phyloP scores from a whole-genome alignment of 2,113 vertebrate genomes.

The Epinephelus cyanopodus region DNA sequence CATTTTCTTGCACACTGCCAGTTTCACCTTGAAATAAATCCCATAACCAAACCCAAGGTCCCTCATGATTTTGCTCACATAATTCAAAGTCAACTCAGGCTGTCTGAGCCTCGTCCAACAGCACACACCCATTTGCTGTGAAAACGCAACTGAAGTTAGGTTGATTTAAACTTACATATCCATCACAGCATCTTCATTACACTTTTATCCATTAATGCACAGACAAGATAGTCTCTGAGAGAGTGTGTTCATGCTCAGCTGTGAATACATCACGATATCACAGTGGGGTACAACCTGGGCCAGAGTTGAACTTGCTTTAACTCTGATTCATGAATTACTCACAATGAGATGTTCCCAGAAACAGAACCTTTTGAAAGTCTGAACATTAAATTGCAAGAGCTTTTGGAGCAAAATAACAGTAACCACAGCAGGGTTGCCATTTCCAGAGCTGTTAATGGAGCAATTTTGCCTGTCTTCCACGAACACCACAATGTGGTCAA shows the following conservation, averaged over 20 bases:
- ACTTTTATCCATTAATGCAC: not conserved
- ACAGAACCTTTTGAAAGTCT: slow-evolving; percentile 7
- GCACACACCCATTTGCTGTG: not conserved
- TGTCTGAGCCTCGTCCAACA: not conserved
- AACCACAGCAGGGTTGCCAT: slow-evolving; percentile 54
- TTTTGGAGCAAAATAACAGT: slow-evolving; percentile 36
- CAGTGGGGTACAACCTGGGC: not conserved
- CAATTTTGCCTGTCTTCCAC: slow-evolving; percentile 40
- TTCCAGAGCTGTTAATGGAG: slow-evolving; percentile 55
- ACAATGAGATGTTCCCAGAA: slow-evolving; percentile 34
- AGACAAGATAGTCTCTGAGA: not conserved
- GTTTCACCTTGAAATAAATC: not conserved
- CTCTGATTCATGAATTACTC: slow-evolving; percentile 58
- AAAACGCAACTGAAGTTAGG: not conserved
- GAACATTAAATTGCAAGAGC: slow-evolving; percentile 16
- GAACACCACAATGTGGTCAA: slow-evolving; percentile 50
- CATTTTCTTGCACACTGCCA: not conserved
- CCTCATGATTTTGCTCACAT: not conserved
- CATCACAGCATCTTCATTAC: not conserved
- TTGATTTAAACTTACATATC: not conserved
- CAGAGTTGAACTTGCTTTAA: slow-evolving; percentile 5
- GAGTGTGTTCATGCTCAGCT: slow-evolving; percentile 13
- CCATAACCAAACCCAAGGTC: not conserved
- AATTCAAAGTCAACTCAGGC: not conserved
- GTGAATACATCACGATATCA: slow-evolving; percentile 3